phyloP scores from a whole-genome alignment of 2,888 invertebrate species.

The Thumatha senex region DNA sequence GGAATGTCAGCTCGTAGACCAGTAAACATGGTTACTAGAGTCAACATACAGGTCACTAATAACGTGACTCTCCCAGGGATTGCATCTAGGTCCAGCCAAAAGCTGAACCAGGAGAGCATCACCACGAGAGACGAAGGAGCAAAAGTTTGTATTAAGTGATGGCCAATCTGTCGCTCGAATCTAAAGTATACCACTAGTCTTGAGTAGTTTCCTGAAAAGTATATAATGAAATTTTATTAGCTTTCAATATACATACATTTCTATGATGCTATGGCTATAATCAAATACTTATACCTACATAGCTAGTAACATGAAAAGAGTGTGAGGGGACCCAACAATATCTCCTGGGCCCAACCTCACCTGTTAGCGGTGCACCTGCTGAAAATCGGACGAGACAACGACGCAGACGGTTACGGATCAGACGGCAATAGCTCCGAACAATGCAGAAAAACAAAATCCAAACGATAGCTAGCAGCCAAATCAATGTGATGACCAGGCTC shows the following conservation, averaged over 20 bases:
- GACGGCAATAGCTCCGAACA: too few relatives aligned
- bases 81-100: conserved; percentile 93
- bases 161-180: conserved; percentile 93
- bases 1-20: conserved; percentile 92
- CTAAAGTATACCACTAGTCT: conserved; percentile 90
- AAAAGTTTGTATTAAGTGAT: conserved; percentile 93
- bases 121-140: conserved; percentile 93
- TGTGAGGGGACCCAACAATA: too few relatives aligned
- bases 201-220: conserved; percentile 87
- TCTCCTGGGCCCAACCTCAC: too few relatives aligned
- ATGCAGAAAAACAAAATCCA: too few relatives aligned
- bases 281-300: too few relatives aligned
- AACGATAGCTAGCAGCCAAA: too few relatives aligned
- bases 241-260: not conserved
- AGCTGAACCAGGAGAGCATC: conserved; percentile 93
- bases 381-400: too few relatives aligned
- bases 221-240: not conserved
- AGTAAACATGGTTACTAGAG: conserved; percentile 93
- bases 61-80: conserved; percentile 92
- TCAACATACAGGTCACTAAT: conserved; percentile 92
- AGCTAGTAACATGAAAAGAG: too few relatives aligned
- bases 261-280: too few relatives aligned
- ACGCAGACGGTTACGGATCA: too few relatives aligned
- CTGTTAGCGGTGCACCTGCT: too few relatives aligned
- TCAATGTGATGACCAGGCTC: too few relatives aligned